phyloP scores from a whole-genome alignment of 2,113 vertebrate genomes.

The Anas platyrhynchos region DNA sequence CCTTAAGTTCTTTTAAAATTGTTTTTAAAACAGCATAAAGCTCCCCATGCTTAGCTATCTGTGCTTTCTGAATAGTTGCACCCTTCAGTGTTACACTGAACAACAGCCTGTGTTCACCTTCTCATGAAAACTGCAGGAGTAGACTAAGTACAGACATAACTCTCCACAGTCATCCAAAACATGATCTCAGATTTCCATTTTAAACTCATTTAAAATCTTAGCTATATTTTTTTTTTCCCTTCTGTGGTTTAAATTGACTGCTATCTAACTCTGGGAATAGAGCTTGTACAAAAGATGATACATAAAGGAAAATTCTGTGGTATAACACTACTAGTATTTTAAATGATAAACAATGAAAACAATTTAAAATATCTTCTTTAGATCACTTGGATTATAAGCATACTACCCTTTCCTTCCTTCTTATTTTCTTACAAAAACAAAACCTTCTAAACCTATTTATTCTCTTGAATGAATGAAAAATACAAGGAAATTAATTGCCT shows the following conservation, averaged over 20 bases:
- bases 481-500: neutral
- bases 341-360: neutral
- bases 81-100: neutral
- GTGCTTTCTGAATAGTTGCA: neutral
- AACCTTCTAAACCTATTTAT: neutral
- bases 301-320: neutral
- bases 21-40: neutral
- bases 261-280: neutral
- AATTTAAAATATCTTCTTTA: neutral
- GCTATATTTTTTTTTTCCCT: neutral
- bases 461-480: neutral
- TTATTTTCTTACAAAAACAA: neutral
- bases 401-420: neutral
- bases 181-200: conserved; percentile 31
- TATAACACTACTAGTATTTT: neutral
- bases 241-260: neutral
- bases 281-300: conserved; percentile 2
- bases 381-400: neutral
- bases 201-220: neutral
- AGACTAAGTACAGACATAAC: neutral
- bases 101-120: neutral
- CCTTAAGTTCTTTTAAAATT: neutral
- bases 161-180: conserved; percentile 29
- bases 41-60: neutral
- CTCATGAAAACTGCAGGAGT: conserved; percentile 8